phyloP scores from a whole-genome alignment of 2,113 vertebrate species.

The Seriola dumerili region DNA sequence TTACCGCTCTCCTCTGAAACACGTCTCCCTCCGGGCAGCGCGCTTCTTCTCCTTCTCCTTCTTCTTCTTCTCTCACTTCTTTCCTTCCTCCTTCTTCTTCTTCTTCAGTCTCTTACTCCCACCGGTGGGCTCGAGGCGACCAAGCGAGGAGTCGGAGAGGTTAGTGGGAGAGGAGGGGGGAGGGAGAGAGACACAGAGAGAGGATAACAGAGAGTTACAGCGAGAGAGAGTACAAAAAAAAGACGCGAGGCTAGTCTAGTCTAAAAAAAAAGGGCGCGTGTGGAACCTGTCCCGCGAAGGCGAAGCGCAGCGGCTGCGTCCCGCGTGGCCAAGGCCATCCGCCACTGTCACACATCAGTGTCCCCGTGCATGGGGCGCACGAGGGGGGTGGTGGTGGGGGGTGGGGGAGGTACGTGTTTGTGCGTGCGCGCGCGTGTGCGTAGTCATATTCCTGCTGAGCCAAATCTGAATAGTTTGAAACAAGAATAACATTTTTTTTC shows the following conservation, averaged over 20 bases:
- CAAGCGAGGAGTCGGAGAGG: slow-evolving; percentile 49
- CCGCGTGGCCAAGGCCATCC: slow-evolving; percentile 84
- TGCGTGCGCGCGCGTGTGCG: slow-evolving; percentile 2
- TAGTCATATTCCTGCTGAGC: neutral
- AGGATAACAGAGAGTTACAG: slow-evolving; percentile 23
- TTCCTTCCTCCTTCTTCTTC: slow-evolving; percentile 6
- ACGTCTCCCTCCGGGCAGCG: slow-evolving; percentile 66
- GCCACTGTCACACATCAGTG: slow-evolving; percentile 78
- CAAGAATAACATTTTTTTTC: too few relatives aligned
- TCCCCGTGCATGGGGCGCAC: slow-evolving; percentile 77
- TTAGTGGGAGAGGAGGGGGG: slow-evolving; percentile 39
- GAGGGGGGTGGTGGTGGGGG: slow-evolving; percentile 27
- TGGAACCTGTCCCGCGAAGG: slow-evolving; percentile 74
- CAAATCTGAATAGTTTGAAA: neutral
- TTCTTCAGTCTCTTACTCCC: slow-evolving; percentile 65
- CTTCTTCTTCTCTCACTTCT: slow-evolving; percentile 20
- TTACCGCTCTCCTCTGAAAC: slow-evolving; percentile 80
- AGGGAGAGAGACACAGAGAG: slow-evolving; percentile 12
- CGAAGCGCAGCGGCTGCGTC: slow-evolving; percentile 80
- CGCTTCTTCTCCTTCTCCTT: slow-evolving; percentile 43
- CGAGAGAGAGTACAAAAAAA: slow-evolving; percentile 32
- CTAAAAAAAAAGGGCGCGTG: slow-evolving; percentile 53
- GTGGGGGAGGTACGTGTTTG: neutral
- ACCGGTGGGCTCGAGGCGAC: slow-evolving; percentile 67
- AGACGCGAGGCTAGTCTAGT: slow-evolving; percentile 57